Evolutionary conservation across 2,113 vertebrate genomes (phyloP), one percentile per base, ranked within the genome.

Genomic region (Fregata magnificens): DNA sequence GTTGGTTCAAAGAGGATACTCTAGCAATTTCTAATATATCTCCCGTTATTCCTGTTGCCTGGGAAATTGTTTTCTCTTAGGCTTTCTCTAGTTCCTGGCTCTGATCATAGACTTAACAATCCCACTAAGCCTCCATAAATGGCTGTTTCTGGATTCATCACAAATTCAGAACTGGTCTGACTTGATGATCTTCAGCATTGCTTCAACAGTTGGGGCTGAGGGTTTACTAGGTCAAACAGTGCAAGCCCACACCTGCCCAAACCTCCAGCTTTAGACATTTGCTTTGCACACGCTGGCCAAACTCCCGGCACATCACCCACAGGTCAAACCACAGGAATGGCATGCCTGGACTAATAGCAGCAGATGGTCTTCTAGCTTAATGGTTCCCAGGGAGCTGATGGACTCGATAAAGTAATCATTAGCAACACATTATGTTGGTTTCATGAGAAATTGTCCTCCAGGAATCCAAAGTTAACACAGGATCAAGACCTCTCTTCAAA

Each of bases 371-470:
- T 82, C 58, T 49, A 77, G 70, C 55, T 59, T 40, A 42, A 56
- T 14, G 89, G 70, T 1, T 91, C 93, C 95, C 89, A 83, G 62
- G 84, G 85, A 95, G 84, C 71, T 17, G 1, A 28, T 59, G 86
- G 84, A 42, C 89, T 77, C 29, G 0, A 90, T 65, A 82, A 93
- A 95, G 56, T 65, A 26, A 91, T 87, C 82, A 93, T 91, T 80
- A 95, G 67, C 79, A 91, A 63, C 82, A 73, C 71, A 90, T 95
- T 79, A 66, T 50, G 78, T 28, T 63, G 87, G 55, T 88, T 95
- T 86, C 87, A 67, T 42, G 74, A 95, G 83, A 77, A 96, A 93
- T 10, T 80, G 81, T 95, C 89, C 94, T 94, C 81, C 58, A 92
- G 77, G 93, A 97, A 80, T 11, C 59, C 32, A 28, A 81, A 94